Percentiles rank a stretch among this genome's conserved stretches.
These are phyloP conservation scores for Hipparchia sbordonii DNA, from an alignment of 2,888 invertebrate genomes.

Conservation along the genomic window DNA sequence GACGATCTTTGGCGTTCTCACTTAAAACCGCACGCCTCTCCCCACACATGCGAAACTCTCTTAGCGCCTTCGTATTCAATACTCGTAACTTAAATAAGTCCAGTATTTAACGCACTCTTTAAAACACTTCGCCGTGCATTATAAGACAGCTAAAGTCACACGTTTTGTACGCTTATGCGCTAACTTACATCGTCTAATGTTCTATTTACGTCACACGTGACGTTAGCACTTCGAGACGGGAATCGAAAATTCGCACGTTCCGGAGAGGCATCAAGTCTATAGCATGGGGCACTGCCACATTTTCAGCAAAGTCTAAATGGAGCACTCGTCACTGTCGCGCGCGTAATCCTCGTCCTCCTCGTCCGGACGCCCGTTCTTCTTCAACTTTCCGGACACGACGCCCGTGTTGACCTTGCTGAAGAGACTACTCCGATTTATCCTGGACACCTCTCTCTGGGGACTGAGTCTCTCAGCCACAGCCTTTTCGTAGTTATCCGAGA, in stretches of 20 bases:
- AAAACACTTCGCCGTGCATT: background rate
- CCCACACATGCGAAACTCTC: background rate
- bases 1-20: conserved; percentile 71
- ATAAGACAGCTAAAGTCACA: background rate
- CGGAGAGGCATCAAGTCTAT: conserved; percentile 32
- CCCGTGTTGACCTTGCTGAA: conserved; percentile 77
- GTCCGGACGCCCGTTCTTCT: conserved; percentile 58
- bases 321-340: conserved; percentile 85
- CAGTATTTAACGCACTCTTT: no score
- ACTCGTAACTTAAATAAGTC: no score
- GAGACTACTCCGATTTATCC: conserved; percentile 66
- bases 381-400: conserved; percentile 67
- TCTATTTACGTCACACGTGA: background rate
- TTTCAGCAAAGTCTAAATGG: conserved; percentile 72
- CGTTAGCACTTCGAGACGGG: background rate
- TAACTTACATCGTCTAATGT: no score
- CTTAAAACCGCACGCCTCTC: conserved; percentile 43
- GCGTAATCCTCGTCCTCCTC: conserved; percentile 81
- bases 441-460: conserved; percentile 64
- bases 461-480: conserved; percentile 74
- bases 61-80: no score
- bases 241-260: background rate
- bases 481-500: conserved; percentile 77
- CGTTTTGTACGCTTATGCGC: no score
- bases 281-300: conserved; percentile 49